phyloP scores from a whole-genome alignment of 2,797 vertebrate species.

The Numenius phaeopus region DNA sequence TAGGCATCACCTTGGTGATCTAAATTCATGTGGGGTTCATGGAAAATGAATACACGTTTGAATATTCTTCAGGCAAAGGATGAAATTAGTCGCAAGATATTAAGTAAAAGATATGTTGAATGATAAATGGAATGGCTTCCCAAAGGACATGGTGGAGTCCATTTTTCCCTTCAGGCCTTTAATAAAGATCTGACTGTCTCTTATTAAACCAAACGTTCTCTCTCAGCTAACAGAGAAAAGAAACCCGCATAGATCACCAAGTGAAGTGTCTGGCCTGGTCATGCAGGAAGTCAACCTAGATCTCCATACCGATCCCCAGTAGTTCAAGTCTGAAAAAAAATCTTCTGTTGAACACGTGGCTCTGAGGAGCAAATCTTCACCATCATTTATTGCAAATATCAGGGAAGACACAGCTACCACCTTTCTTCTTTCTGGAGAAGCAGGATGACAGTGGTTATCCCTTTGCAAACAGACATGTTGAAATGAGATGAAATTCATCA shows the following conservation, averaged over 20 bases:
- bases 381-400: rapidly evolving
- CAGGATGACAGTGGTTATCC: too few relatives aligned
- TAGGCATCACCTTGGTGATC: not conserved
- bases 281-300: not conserved
- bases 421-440: not conserved
- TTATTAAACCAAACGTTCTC: not conserved
- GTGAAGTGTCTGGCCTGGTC: not conserved
- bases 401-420: not conserved
- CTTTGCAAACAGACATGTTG: not conserved
- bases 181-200: not conserved
- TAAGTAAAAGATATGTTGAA: not conserved
- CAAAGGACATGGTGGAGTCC: not conserved
- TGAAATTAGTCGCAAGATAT: not conserved
- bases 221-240: not conserved
- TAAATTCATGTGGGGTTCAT: not conserved
- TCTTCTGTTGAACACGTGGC: not conserved
- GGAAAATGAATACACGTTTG: not conserved
- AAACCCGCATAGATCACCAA: not conserved
- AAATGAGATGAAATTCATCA: not conserved
- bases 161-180: not conserved
- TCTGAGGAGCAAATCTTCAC: not conserved
- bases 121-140: not conserved
- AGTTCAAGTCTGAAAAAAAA: not conserved
- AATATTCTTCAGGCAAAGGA: not conserved
- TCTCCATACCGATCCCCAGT: not conserved